phyloP scores from a whole-genome alignment of 2,888 invertebrate genomes.

The Chymomyza fuscimana region DNA sequence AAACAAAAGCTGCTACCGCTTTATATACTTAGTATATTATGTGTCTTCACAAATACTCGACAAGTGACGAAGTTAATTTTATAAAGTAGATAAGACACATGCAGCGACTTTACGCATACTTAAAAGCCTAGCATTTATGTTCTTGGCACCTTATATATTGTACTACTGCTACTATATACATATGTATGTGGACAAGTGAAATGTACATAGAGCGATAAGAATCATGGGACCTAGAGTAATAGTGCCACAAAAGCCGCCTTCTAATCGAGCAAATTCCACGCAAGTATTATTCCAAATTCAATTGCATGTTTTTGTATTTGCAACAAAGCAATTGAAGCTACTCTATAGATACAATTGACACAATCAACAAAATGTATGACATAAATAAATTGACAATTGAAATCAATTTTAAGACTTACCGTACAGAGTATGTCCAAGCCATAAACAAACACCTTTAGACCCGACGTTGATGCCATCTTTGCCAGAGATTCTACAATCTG shows the following conservation, averaged over 20 bases:
- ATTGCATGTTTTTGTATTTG: background rate
- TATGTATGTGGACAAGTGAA: background rate
- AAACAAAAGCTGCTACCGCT: background rate
- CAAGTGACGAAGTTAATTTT: background rate
- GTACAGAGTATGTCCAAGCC: constrained; percentile 65
- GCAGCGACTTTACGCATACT: no score
- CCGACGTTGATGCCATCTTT: constrained; percentile 67
- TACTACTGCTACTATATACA: background rate
- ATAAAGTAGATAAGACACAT: background rate
- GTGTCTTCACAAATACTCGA: no score
- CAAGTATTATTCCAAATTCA: background rate
- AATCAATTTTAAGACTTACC: constrained; percentile 55
- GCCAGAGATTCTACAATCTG: no score
- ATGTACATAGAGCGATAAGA: background rate
- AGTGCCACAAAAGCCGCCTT: no score
- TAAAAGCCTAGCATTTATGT: no score
- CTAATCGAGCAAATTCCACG: background rate
- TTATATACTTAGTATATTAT: background rate
- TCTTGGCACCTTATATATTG: no score
- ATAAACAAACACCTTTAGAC: constrained; percentile 62
- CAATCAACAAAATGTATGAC: constrained; percentile 13
- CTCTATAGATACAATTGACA: constrained; percentile 20
- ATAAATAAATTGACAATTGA: constrained; percentile 21
- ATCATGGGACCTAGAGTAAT: background rate
- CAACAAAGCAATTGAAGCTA: background rate